A percentile compares a stretch with the other conserved stretches of the same genome.
Conservation (phyloP, 2,797 vertebrate species). For the Miopithecus talapoin region DNA sequence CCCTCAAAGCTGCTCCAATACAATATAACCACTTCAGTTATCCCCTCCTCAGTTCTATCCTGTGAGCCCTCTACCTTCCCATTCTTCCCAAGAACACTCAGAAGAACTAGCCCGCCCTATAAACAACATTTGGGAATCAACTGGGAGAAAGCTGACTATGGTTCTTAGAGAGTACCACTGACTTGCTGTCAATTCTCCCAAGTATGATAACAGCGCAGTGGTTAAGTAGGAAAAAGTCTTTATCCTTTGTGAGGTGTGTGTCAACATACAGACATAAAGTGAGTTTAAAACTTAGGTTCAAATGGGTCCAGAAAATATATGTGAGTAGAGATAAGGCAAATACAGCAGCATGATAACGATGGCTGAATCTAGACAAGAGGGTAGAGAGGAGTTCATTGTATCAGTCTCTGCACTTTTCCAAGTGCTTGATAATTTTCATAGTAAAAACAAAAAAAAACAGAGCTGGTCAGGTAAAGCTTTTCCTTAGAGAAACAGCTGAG, state of each 20-base stretch:
- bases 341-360: not conserved
- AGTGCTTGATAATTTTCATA: not conserved
- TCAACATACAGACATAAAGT: not conserved
- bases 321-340: not conserved
- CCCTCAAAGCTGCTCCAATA: not conserved
- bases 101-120: not conserved
- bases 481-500: not conserved
- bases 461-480: not conserved
- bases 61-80: not conserved
- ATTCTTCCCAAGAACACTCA: not conserved
- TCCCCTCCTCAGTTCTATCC: not conserved
- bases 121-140: not conserved
- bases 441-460: not conserved
- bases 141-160: not conserved
- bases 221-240: not conserved
- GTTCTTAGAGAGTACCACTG: not conserved
- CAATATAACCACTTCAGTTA: not conserved
- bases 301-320: not conserved
- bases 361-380: not conserved
- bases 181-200: not conserved
- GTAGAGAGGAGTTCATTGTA: not conserved
- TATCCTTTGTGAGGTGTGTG: not conserved
- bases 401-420: not conserved
- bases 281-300: not conserved
- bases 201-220: not conserved